Base-by-base conservation (phyloP, 2,113 vertebrate species). In the Larimichthys polyactis region DNA sequence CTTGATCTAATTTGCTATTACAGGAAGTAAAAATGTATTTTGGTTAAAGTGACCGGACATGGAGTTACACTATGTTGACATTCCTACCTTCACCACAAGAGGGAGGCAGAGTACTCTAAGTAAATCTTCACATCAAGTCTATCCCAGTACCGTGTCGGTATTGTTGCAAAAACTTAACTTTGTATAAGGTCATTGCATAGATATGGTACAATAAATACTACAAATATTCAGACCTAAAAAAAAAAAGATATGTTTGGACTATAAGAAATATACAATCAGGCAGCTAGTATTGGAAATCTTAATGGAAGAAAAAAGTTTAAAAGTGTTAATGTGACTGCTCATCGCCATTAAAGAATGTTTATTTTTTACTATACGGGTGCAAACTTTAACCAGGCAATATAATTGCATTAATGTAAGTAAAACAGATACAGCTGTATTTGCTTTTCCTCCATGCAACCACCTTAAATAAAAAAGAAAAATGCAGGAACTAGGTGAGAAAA, bases 1-100 rank as follows among this genome's bases (percentile, higher is more conserved):
- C 5, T 43, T 20, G 9, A 44, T 32, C 2, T 19, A 40, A 75
- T 29, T 10, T 69, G 40, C 27, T 22, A 3, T 60, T 15, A 44
- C n/a, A 11, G 3, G 40, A 36, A 48, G 11, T 55, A 19, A 17
- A 57, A 12, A 29, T 40, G 12, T 19, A 52, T 55, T 76, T 51
- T 32, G 22, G 48, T 32, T 4, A 49, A 0, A 68, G 1, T 4
- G 40, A 43, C 24, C 40, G 7, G 22, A 43, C 17, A 49, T 17
- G 17, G 5, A 54, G 67, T 66, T 73, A 44, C 44, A 68, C 11
- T 68, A 54, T 16, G 16, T 8, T 49, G 66, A 79, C 19, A 46
- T 81, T 84, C 86, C 82, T 70, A 80, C 79, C 52, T 87, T 85
- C 68, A 85, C 90, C 91, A 91, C 85, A 54, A 92, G 90, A 80